Conservation (phyloP, 2,888 invertebrate species). For the Pasiphila rectangulata region DNA sequence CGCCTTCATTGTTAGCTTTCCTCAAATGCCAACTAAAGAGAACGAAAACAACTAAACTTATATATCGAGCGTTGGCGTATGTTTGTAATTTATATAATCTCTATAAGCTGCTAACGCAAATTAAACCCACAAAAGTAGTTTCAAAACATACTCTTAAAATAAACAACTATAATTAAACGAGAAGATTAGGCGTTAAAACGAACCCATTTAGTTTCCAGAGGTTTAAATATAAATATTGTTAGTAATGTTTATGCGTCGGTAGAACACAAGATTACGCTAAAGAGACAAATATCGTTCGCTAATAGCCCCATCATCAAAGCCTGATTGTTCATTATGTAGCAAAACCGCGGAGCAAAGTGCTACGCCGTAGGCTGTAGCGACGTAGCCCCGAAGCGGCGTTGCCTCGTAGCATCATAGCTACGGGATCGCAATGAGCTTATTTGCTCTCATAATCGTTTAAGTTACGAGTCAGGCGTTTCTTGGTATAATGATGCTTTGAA, state of each 20-base stretch:
- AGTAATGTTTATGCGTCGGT: constrained; percentile 24
- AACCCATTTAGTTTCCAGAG: constrained; percentile 18
- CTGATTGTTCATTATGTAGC: constrained; percentile 35
- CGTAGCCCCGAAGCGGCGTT: constrained; percentile 12
- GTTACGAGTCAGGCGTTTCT: not conserved
- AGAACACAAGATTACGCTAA: constrained; percentile 29
- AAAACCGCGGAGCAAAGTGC: constrained; percentile 34
- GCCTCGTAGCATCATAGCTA: constrained; percentile 23
- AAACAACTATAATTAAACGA: not conserved
- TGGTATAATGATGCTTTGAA: not conserved
- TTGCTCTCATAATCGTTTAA: constrained; percentile 20
- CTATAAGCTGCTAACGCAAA: too few species aligned
- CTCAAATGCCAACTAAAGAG: too few species aligned
- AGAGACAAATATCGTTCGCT: constrained; percentile 34
- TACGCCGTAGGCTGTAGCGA: constrained; percentile 27
- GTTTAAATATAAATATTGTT: constrained; percentile 27
- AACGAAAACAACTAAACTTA: too few species aligned
- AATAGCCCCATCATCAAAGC: constrained; percentile 33
- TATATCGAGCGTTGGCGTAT: too few species aligned
- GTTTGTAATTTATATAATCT: too few species aligned
- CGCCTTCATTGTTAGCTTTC: too few species aligned
- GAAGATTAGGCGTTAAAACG: constrained; percentile 16
- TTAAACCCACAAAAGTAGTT: constrained; percentile 3
- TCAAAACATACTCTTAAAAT: constrained; percentile 2
- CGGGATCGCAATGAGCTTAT: constrained; percentile 30